Conservation (phyloP, 2,797 vertebrate genomes). For the Taeniopygia guttata region DNA sequence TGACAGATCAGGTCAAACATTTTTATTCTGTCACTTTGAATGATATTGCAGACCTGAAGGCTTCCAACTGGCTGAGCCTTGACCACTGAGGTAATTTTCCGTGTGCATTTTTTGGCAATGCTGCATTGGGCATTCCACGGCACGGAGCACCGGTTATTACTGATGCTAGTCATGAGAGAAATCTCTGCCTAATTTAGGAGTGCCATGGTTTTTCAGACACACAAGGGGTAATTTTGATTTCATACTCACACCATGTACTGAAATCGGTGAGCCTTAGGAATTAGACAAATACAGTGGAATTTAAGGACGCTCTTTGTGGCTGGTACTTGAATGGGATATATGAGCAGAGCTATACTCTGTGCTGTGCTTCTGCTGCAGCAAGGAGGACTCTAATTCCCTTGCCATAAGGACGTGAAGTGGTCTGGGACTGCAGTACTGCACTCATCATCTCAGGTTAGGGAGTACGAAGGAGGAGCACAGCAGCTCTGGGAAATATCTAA, state of each 20-base stretch:
- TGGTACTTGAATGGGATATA: not conserved
- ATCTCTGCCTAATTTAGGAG: not conserved
- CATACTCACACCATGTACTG: not conserved
- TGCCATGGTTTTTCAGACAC: not conserved
- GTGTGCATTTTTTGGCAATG: rapidly evolving
- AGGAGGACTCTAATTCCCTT: not conserved
- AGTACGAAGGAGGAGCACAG: not conserved
- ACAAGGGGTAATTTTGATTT: not conserved
- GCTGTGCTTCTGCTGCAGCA: not conserved
- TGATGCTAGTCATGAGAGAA: not conserved
- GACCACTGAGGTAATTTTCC: slow-evolving; percentile 24
- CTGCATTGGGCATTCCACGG: not conserved
- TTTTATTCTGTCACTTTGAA: slow-evolving; percentile 57
- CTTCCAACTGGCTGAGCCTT: not conserved
- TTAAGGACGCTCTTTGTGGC: not conserved
- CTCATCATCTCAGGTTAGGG: not conserved
- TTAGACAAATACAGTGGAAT: not conserved
- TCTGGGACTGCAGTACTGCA: not conserved
- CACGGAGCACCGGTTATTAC: not conserved
- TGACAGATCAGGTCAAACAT: slow-evolving; percentile 67
- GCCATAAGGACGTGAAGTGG: not conserved
- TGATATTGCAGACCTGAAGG: not conserved
- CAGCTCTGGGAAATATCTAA: not conserved
- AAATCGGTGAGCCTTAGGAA: not conserved
- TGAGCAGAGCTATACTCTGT: not conserved